Base-by-base conservation (phyloP, 2,113 vertebrate genomes). In the Fukomys damarensis region DNA sequence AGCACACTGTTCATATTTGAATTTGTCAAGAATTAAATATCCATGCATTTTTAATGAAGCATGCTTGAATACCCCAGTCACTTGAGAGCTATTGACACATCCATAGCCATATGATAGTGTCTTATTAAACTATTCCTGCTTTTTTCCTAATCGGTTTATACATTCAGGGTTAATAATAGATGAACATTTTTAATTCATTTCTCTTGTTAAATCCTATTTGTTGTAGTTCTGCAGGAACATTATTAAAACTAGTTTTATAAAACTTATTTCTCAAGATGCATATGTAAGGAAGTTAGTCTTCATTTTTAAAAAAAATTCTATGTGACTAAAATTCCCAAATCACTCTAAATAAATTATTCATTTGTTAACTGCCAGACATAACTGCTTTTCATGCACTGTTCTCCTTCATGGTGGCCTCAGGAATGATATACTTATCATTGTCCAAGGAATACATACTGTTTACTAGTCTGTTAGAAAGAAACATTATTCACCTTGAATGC, bases 41-140 rank as follows among this genome's bases (percentile, higher is more conserved):
- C 66, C 59, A 96, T 98, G 97, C 93, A 98, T 98, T 95, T 98
- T 98, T 98, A 98, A 98, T 98, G 91, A 98, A 82, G 38, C 88
- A 86, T 91, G 96, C 97, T 98, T 59, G 94, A 97, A 98, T 96
- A 97, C 93, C 98, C 92, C 68, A 91, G 96, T 98, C 97, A 95
- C 96, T 98, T 98, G 98, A 98, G 98, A 98, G 61, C 98, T 98
- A 98, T 96, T 98, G 98, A 98, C 97, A 98, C 66, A 98, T 98
- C 96, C 93, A 96, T 97, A 98, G 96, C 98, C 93, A 97, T 96
- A 97, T 94, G 86, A 97, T 95, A 94, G 52, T 93, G 30, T 97
- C 97, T 98, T 98, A 98, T 97, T 97, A 98, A 98, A 96, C 83
- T 96, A 96, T 98, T 96, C 24, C 92, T 95, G 49, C 74, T 97